These are phyloP conservation scores for Eledona agricola DNA, from an alignment of 2,888 invertebrate genomes.

Conservation along the genomic window DNA sequence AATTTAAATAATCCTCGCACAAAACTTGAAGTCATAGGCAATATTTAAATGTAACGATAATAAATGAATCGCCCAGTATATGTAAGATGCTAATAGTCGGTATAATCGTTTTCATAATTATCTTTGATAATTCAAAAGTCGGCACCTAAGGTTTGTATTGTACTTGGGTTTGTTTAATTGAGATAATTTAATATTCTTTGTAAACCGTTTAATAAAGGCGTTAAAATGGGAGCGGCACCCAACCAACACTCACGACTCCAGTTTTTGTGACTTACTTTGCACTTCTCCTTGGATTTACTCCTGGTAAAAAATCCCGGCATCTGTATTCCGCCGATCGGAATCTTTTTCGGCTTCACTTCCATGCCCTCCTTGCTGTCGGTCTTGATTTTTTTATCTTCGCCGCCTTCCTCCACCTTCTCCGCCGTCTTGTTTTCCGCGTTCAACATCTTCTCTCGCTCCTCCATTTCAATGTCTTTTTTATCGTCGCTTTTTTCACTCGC, in stretches of 20 bases:
- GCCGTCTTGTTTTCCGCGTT: constrained; percentile 71
- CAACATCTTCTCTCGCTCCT: constrained; percentile 70
- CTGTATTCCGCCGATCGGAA: constrained; percentile 88
- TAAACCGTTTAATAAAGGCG: no score
- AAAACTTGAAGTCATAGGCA: no score
- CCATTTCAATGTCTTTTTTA: constrained; percentile 73
- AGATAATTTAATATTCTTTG: no score
- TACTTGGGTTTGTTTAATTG: no score
- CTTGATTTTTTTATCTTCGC: constrained; percentile 66
- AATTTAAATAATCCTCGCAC: no score
- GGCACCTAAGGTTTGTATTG: no score
- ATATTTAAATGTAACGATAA: no score
- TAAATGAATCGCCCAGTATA: no score
- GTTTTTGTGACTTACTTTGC: constrained; percentile 66
- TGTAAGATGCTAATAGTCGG: no score
- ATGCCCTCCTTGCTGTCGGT: constrained; percentile 73
- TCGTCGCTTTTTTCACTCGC: constrained; percentile 67
- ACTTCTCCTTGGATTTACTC: constrained; percentile 77
- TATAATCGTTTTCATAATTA: no score
- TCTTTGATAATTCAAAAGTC: no score
- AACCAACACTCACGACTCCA: background rate
- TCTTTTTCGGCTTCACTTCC: constrained; percentile 82
- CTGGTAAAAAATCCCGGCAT: constrained; percentile 87
- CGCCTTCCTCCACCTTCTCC: constrained; percentile 59
- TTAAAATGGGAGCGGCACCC: no score